Evolutionary conservation across 2,113 vertebrate species (phyloP).

Genomic region (Istiophorus platypterus): DNA sequence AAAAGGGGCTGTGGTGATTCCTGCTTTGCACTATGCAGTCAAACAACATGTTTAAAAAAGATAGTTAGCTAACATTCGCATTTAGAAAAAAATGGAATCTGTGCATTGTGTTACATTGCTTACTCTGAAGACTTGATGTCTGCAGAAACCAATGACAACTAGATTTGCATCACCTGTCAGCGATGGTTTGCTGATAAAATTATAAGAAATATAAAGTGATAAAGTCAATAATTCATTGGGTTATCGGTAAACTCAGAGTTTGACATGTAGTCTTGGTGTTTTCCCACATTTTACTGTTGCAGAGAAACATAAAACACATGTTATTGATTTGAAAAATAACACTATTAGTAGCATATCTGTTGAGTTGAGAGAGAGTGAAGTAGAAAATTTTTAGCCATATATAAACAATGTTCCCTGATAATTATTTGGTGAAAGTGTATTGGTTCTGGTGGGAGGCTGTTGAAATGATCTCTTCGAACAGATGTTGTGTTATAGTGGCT

Average conservation of each 20-base stretch:
- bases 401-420: constrained; percentile 57
- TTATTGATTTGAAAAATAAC: not conserved
- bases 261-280: constrained; percentile 4
- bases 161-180: not conserved
- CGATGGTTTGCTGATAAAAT: not conserved
- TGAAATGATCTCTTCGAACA: constrained; percentile 76
- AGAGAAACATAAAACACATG: not conserved
- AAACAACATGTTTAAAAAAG: not conserved
- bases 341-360: not conserved
- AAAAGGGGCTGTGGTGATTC: not conserved
- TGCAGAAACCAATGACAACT: not conserved
- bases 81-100: not conserved
- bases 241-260: no score
- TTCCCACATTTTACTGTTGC: not conserved
- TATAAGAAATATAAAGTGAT: not conserved
- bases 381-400: constrained; percentile 35
- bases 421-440: constrained; percentile 61
- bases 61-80: not conserved
- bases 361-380: not conserved
- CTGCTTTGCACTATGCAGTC: not conserved
- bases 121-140: not conserved
- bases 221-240: not conserved
- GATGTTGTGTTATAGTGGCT: constrained; percentile 74
- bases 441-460: constrained; percentile 47
- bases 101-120: not conserved